These are phyloP conservation scores for Hapalemur alaotrensis DNA, from an alignment of 2,797 vertebrate genomes.

Conservation along the genomic window DNA sequence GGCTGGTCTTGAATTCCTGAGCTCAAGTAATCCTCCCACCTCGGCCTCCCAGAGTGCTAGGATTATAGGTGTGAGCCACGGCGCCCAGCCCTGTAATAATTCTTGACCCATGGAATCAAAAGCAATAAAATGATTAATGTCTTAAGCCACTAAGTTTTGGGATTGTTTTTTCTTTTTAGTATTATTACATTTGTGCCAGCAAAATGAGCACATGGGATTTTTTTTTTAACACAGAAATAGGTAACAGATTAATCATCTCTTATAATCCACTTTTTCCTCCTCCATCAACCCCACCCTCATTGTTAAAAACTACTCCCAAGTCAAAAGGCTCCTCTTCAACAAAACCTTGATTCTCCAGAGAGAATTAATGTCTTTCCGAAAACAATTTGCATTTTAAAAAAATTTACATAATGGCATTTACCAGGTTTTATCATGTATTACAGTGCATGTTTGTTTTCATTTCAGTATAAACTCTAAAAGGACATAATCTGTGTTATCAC, in stretches of 20 bases:
- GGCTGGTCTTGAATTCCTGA: too few species aligned
- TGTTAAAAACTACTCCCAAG: not conserved
- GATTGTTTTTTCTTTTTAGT: not conserved
- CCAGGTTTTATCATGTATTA: not conserved
- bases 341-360: not conserved
- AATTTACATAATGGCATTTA: not conserved
- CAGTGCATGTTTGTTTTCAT: not conserved
- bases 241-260: not conserved
- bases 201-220: not conserved
- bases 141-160: not conserved
- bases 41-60: too few species aligned
- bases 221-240: not conserved
- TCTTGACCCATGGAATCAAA: not conserved
- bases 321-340: not conserved
- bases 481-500: not conserved
- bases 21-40: too few species aligned
- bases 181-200: not conserved
- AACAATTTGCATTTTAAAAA: not conserved
- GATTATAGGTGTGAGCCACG: too few species aligned
- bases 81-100: not conserved
- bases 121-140: not conserved
- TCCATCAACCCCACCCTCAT: not conserved
- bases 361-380: constrained; percentile 8
- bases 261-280: not conserved
- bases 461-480: constrained; percentile 31